Evolutionary conservation across 2,797 vertebrate genomes (phyloP), one percentile per base, ranked within the genome.

Genomic region (Chanos chanos): DNA sequence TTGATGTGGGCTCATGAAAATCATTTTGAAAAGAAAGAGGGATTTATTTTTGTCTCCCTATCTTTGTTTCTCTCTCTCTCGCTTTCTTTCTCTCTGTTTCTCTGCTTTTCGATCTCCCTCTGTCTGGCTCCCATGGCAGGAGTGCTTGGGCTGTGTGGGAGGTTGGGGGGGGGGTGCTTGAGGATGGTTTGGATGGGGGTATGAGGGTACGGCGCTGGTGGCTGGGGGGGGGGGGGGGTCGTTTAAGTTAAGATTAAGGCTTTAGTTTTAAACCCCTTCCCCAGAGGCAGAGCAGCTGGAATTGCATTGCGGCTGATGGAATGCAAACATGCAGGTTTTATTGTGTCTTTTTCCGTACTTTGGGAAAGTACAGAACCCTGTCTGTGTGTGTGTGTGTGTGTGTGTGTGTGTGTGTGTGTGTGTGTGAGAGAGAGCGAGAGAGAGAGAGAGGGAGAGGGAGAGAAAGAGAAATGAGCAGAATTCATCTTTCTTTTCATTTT

Each of bases 221-320:
- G 40, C 60, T 62, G 39, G 37, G 36, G 39, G 34, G n/a, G n/a
- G n/a, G n/a, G n/a, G n/a, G 30, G 34, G 39, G 39, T 52, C 16
- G 31, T 41, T 53, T 57, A 43, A 36, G 56, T 52, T 31, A 22
- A 3, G 19, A 55, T 48, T 30, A 44, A 24, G 27, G 37, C 50
- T 39, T 66, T 71, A 21, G 54, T 13, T 53, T 15, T 53, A 71
- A 68, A 60, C 59, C 21, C 30, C 28, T 45, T 33, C 50, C 18
- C 33, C 12, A 48, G 55, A 65, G 51, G 10, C 49, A 58, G 12
- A 15, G 44, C n/a, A 16, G 33, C 52, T 68, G 50, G 43, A 58
- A 50, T 40, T 68, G 39, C 22, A 19, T 73, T 58, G 48, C 33
- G 50, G 45, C 24, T 30, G 49, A 25, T 34, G 58, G 55, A 73